A percentile compares a stretch with the other conserved stretches of the same genome.
These are phyloP conservation scores for Heteromurus nitidus DNA, from an alignment of 2,888 invertebrate species.

Conservation along the genomic window DNA sequence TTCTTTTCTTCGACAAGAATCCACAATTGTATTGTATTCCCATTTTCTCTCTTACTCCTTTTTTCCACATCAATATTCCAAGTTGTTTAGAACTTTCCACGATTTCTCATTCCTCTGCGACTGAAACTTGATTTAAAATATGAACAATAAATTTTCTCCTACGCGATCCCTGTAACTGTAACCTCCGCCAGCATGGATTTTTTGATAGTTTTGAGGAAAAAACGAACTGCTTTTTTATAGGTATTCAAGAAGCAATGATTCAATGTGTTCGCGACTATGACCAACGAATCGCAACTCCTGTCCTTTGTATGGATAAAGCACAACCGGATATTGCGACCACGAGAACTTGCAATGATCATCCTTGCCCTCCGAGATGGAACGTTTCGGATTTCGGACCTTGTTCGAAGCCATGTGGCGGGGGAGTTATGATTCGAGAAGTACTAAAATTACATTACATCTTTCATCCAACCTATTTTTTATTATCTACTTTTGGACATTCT, in stretches of 20 bases:
- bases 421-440: constrained; percentile 88
- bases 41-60: background rate
- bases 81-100: no score
- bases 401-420: constrained; percentile 95
- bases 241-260: constrained; percentile 87
- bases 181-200: no score
- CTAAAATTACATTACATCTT: no score
- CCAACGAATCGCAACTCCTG: constrained; percentile 89
- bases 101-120: no score
- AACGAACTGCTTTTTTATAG: no score
- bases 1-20: constrained; percentile 10
- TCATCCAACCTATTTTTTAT: no score
- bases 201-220: no score
- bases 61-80: no score
- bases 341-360: constrained; percentile 93
- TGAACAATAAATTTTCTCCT: background rate
- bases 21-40: no score
- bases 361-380: constrained; percentile 88
- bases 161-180: no score
- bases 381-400: constrained; percentile 92
- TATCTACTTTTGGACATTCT: no score
- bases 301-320: constrained; percentile 89
- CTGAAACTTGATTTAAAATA: constrained; percentile 1
- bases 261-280: constrained; percentile 92
- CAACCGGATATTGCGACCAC: constrained; percentile 90